Base-by-base conservation (phyloP, 2,113 vertebrate genomes). In the Aegypius monachus region DNA sequence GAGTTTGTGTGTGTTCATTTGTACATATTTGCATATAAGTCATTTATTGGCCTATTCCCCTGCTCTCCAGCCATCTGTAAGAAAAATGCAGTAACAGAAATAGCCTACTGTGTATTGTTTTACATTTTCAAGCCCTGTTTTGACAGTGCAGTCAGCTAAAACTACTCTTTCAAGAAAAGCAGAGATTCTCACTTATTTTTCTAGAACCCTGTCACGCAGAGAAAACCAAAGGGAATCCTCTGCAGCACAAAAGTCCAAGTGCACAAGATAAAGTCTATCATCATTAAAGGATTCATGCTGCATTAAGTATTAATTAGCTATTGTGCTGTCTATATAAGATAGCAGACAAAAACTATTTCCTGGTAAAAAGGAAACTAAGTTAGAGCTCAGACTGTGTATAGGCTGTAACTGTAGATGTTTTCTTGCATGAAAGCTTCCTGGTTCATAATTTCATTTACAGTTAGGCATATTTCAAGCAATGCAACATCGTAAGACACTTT, bases 71-170 rank as follows among this genome's bases (percentile, higher is more conserved):
- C 31, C 48, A 80, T 66, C 74, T 83, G 34, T 65, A 92, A 86
- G 59, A 91, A 91, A 94, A 95, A 84, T n/a, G 27, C 79, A 78
- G 45, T 25, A 66, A 70, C 26, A 93, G 50, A 93, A 93, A 81
- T 73, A 92, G 23, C 63, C 26, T 66, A 22, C 42, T 75, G 29
- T 56, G 32, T 45, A 86, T 48, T 34, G 67, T 55, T 78, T 93
- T 94, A 70, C 58, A 73, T 62, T 92, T 95, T 82, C 42, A 88
- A 84, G 20, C 9, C 48, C 32, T 75, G 14, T 83, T 93, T 92
- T 94, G 62, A 77, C 79, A 88, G 62, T 53, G 50, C 38, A 92
- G 55, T 73, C 58, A 80, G 40, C 23, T 80, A 83, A 66, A 67
- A 36, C 59, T 68, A 16, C 15, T 50, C 25, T 88, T 73, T 73